Conservation (phyloP, 2,113 vertebrate genomes). For the Empidonax traillii region DNA sequence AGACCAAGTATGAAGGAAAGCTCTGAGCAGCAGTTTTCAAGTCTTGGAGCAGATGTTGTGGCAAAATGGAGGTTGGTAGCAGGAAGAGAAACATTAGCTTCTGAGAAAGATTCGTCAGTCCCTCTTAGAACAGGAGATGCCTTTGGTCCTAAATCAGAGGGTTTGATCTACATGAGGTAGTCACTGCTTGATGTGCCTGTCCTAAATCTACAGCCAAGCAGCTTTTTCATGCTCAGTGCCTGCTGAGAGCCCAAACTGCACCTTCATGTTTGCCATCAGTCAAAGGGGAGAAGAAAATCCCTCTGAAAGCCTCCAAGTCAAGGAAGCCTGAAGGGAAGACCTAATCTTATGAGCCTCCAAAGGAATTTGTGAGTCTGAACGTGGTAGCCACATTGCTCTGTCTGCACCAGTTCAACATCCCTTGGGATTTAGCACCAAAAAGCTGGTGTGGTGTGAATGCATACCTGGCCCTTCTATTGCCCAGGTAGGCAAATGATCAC, state of each 20-base stretch:
- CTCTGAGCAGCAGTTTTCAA: background rate
- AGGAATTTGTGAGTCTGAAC: background rate
- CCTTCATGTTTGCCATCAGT: background rate
- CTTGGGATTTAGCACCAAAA: background rate
- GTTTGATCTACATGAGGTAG: background rate
- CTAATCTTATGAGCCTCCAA: background rate
- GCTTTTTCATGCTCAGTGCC: background rate
- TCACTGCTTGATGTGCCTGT: rapidly evolving
- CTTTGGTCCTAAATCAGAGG: background rate
- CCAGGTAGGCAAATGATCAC: background rate
- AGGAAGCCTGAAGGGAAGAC: background rate
- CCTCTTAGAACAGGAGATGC: background rate
- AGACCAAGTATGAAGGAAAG: background rate
- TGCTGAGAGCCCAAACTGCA: background rate
- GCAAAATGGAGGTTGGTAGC: background rate
- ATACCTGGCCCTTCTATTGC: background rate
- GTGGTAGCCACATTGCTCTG: background rate
- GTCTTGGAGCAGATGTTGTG: background rate
- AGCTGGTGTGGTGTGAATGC: background rate
- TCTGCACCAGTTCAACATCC: background rate
- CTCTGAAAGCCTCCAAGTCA: background rate
- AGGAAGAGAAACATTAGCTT: background rate
- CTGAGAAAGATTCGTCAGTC: rapidly evolving
- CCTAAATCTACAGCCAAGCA: background rate
- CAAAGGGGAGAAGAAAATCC: background rate